Conservation (phyloP, 64 coral and sea anemone genomes). For the Montipora efflorescens region DNA sequence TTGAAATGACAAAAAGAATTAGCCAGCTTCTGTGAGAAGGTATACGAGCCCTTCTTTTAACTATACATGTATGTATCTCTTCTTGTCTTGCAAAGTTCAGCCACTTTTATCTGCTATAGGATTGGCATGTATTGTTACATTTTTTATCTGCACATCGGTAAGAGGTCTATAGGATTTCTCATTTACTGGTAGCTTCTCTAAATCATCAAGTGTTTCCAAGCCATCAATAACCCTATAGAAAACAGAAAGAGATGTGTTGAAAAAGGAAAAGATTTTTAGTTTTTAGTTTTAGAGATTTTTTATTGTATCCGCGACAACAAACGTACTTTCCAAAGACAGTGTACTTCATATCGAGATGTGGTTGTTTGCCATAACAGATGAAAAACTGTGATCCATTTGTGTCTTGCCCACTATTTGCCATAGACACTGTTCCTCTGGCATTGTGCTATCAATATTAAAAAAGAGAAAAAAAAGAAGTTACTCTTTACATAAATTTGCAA, state of each 20-base stretch:
- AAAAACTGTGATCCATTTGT: constrained; percentile 99
- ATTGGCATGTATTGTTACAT: constrained; percentile 95
- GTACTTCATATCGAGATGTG: constrained; percentile 97
- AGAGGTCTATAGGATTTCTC: constrained; percentile 89
- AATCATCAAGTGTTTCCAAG: constrained; percentile 90
- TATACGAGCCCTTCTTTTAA: too few species aligned
- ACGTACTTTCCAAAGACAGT: constrained; percentile 98
- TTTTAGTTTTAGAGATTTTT: not conserved
- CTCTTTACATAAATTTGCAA: not conserved
- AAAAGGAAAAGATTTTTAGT: not conserved
- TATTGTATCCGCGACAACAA: not conserved
- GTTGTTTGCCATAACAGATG: constrained; percentile 90
- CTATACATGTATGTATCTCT: not conserved
- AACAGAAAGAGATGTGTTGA: not conserved
- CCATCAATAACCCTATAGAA: constrained; percentile 89
- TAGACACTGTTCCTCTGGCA: constrained; percentile 91
- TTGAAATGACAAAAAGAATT: not conserved
- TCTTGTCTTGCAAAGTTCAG: not conserved
- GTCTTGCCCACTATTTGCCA: constrained; percentile 96
- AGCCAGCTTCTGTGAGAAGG: too few species aligned
- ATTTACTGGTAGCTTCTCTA: constrained; percentile 96
- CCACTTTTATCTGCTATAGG: constrained; percentile 82
- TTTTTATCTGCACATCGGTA: constrained; percentile 83
- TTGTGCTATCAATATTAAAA: constrained; percentile 78
- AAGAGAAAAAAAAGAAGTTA: not conserved